These are phyloP conservation scores for Xestoiulus laeticollis DNA, from an alignment of 2,888 invertebrate genomes.

Conservation along the genomic window DNA sequence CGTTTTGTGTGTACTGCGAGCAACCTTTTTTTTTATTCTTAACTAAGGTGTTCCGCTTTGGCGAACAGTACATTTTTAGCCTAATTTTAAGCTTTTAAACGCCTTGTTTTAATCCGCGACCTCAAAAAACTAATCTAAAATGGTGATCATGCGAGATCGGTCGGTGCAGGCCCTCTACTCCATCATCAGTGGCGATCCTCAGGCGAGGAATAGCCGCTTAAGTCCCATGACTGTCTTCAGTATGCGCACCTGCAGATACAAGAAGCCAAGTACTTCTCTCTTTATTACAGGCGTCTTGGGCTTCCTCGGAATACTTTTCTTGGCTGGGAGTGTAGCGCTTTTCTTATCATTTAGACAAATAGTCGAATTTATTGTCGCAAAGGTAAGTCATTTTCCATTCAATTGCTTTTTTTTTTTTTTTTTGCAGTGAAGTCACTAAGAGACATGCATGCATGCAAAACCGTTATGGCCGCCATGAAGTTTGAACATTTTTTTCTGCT, in stretches of 20 bases:
- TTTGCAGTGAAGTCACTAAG: neutral
- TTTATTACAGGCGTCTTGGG: constrained; percentile 51
- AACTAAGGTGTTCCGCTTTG: constrained; percentile 18
- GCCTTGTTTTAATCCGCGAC: neutral
- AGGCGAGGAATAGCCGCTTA: neutral
- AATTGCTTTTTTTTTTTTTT: neutral
- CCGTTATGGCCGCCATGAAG: too few species aligned
- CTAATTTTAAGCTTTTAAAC: neutral
- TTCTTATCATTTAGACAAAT: constrained; percentile 48
- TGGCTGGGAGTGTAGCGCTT: constrained; percentile 47
- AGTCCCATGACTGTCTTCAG: constrained; percentile 37
- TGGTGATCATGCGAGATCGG: constrained; percentile 42
- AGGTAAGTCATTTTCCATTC: constrained; percentile 45
- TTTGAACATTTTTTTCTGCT: neutral
- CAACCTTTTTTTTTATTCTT: neutral
- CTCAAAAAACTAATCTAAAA: constrained; percentile 25
- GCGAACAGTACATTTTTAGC: constrained; percentile 8
- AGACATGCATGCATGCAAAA: neutral
- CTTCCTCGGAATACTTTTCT: constrained; percentile 50
- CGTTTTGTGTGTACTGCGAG: neutral
- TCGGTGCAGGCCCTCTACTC: constrained; percentile 40
- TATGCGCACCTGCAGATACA: constrained; percentile 3
- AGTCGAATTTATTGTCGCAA: constrained; percentile 41
- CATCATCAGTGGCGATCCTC: constrained; percentile 28
- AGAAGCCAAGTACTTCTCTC: constrained; percentile 40